These are phyloP conservation scores for Candidula unifasciata DNA, from an alignment of 2,888 invertebrate species.

Conservation along the genomic window DNA sequence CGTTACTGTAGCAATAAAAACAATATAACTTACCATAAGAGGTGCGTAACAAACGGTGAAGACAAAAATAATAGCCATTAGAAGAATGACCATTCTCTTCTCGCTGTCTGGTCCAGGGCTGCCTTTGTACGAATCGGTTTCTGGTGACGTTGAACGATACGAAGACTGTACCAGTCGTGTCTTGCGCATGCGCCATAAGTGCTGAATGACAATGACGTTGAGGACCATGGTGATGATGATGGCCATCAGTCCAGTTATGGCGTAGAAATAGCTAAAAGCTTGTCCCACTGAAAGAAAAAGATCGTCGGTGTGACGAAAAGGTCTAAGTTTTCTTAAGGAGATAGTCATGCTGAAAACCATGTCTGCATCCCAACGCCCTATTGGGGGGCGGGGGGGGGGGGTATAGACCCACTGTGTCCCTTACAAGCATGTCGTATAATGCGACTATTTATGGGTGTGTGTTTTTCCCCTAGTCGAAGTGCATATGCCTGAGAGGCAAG, in stretches of 20 bases:
- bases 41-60: constrained; percentile 77
- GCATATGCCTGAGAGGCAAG: too few species aligned
- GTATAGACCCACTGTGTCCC: too few species aligned
- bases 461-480: too few species aligned
- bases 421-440: too few species aligned
- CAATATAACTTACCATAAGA: constrained; percentile 71
- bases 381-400: too few species aligned
- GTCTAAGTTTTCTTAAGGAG: too few species aligned
- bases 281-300: constrained; percentile 32
- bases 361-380: too few species aligned
- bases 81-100: constrained; percentile 76
- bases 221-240: constrained; percentile 65
- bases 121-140: neutral
- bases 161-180: neutral
- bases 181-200: constrained; percentile 66
- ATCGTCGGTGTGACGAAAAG: too few species aligned
- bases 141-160: neutral
- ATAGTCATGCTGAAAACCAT: too few species aligned
- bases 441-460: too few species aligned
- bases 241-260: constrained; percentile 67
- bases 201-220: constrained; percentile 67
- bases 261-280: constrained; percentile 70
- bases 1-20: neutral
- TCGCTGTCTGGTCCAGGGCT: constrained; percentile 53
- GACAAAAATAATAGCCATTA: constrained; percentile 75